phyloP scores from a whole-genome alignment of 2,797 vertebrate species.

The Choloepus didactylus region DNA sequence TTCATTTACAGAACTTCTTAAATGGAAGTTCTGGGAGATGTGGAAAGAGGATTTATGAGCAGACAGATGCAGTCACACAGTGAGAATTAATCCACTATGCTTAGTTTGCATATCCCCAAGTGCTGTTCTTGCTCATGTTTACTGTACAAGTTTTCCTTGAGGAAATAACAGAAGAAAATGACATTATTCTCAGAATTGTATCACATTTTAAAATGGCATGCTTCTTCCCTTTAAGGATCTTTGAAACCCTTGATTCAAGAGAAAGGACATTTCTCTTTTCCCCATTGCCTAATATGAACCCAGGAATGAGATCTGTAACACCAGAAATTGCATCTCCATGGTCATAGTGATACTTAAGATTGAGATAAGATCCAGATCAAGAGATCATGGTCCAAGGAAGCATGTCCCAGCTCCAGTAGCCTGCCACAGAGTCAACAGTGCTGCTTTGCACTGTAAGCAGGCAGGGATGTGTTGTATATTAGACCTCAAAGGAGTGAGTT shows the following conservation, averaged over 20 bases:
- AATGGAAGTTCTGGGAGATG: neutral
- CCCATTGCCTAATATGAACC: neutral
- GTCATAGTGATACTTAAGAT: neutral
- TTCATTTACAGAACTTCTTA: neutral
- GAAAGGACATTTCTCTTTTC: neutral
- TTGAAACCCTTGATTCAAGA: neutral
- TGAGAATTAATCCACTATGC: neutral
- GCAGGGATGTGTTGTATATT: neutral
- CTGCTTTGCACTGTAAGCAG: neutral
- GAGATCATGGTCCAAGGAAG: neutral
- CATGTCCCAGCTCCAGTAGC: neutral
- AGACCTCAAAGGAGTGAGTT: neutral
- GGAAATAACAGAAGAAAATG: neutral
- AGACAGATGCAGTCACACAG: neutral
- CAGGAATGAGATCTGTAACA: neutral
- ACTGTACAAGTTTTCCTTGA: neutral
- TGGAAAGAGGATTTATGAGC: neutral
- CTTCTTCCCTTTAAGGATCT: neutral
- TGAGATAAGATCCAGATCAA: neutral
- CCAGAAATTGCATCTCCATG: neutral
- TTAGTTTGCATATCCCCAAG: neutral
- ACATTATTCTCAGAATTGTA: neutral
- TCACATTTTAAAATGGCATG: neutral
- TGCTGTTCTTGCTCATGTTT: neutral
- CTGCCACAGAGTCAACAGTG: neutral